Evolutionary conservation across 35 echinoderm and acorn worm species (phyloP).

Genomic region (Anneissia japonica): DNA sequence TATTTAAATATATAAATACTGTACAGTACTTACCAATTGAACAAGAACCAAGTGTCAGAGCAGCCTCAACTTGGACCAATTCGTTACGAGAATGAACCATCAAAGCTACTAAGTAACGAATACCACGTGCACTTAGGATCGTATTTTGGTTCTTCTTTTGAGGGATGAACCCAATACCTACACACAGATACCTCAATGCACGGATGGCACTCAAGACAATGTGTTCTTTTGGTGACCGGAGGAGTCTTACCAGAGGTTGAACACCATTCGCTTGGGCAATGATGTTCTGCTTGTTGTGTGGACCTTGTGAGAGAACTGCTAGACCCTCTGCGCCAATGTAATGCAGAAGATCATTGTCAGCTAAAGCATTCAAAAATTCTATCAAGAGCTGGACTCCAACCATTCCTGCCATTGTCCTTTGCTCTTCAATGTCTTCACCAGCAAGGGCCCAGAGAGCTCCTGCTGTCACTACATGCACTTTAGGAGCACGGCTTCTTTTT

Average conservation of each 20-base stretch:
- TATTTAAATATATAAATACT: background rate
- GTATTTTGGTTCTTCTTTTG: constrained; percentile 80
- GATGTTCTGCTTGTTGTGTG: constrained; percentile 78
- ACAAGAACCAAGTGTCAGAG: constrained; percentile 82
- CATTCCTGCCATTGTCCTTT: constrained; percentile 86
- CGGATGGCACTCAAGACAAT: constrained; percentile 87
- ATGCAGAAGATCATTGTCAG: constrained; percentile 80
- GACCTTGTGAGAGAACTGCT: constrained; percentile 72
- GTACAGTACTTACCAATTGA: constrained; percentile 62
- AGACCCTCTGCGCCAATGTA: constrained; percentile 96
- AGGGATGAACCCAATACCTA: constrained; percentile 87
- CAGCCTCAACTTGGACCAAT: constrained; percentile 79
- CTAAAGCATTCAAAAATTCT: constrained; percentile 80
- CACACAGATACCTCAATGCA: constrained; percentile 76
- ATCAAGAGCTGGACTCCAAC: constrained; percentile 84
- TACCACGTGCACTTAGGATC: constrained; percentile 58
- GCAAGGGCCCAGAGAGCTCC: constrained; percentile 89
- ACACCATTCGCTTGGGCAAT: constrained; percentile 89
- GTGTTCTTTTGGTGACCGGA: constrained; percentile 90
- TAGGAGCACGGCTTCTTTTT: constrained; percentile 78
- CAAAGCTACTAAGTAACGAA: constrained; percentile 81
- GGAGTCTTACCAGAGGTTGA: constrained; percentile 69
- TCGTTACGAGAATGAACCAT: constrained; percentile 98
- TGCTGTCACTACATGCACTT: constrained; percentile 81
- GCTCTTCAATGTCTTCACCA: constrained; percentile 83